A percentile compares a stretch with the other conserved stretches of the same genome.
Evolutionary conservation across 2,113 vertebrate species (phyloP).

Genomic region (Dasyurus viverrinus): DNA sequence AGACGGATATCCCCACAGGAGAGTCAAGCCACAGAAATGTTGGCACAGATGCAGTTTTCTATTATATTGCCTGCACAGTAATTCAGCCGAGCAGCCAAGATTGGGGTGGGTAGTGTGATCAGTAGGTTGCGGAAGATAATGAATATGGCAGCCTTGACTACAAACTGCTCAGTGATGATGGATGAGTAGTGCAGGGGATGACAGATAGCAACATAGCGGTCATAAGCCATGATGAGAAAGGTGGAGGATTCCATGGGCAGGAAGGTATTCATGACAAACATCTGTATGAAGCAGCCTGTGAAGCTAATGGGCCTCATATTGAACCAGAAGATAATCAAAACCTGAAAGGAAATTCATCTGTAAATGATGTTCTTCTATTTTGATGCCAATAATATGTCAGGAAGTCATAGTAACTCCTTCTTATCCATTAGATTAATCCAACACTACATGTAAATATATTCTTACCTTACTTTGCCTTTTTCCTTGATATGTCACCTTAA

Average conservation of each 20-base stretch:
- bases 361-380: slow-evolving; percentile 7
- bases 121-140: slow-evolving; percentile 61
- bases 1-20: slow-evolving; percentile 56
- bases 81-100: slow-evolving; percentile 64
- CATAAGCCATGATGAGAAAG: slow-evolving; percentile 71
- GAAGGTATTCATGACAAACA: slow-evolving; percentile 75
- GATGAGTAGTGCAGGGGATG: slow-evolving; percentile 58
- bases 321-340: slow-evolving; percentile 75
- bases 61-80: slow-evolving; percentile 70
- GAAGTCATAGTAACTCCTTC: background rate
- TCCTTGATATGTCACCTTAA: background rate
- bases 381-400: background rate
- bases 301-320: slow-evolving; percentile 68
- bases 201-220: slow-evolving; percentile 68
- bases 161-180: slow-evolving; percentile 63
- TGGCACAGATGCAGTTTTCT: slow-evolving; percentile 72
- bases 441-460: background rate
- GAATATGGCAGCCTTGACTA: slow-evolving; percentile 53
- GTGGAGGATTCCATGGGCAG: slow-evolving; percentile 68
- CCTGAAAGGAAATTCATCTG: slow-evolving; percentile 56
- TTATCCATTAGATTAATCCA: background rate
- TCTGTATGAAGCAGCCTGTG: slow-evolving; percentile 69
- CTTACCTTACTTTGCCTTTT: background rate
- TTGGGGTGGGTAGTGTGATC: slow-evolving; percentile 58
- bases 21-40: slow-evolving; percentile 64